Conservation (phyloP, 2,797 vertebrate species). For the Oreortyx pictus region DNA sequence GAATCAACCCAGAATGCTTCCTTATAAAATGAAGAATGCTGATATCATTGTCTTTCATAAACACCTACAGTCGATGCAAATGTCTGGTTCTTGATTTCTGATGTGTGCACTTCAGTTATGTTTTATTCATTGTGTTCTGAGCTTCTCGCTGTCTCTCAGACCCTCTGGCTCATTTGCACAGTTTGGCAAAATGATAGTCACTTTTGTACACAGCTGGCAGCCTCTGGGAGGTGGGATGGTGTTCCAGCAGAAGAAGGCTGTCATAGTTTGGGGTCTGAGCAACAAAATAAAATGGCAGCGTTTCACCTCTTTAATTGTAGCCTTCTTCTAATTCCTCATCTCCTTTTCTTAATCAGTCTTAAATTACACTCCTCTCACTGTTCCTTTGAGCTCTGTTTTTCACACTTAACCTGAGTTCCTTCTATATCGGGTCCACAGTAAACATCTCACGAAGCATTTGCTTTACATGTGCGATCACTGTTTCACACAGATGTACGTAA, state of each 20-base stretch:
- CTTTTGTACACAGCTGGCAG: neutral
- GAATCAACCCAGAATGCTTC: neutral
- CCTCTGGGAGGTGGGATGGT: neutral
- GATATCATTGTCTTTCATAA: conserved; percentile 22
- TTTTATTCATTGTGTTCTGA: conserved; percentile 50
- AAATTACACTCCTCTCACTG: neutral
- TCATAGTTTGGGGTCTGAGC: neutral
- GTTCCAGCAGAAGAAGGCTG: neutral
- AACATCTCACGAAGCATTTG: fast-evolving
- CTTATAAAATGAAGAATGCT: neutral
- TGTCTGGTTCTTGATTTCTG: conserved; percentile 26
- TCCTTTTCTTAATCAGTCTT: neutral
- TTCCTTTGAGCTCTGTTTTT: neutral
- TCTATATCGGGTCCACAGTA: neutral
- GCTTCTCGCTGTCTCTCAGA: neutral
- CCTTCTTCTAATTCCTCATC: neutral
- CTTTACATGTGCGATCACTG: fast-evolving
- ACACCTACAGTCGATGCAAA: conserved; percentile 45
- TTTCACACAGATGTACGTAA: neutral
- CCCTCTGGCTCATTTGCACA: conserved; percentile 17
- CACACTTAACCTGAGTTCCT: neutral
- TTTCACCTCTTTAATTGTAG: neutral
- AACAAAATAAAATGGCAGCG: neutral
- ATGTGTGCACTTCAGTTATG: neutral
- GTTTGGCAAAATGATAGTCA: neutral